Evolutionary conservation across 2,113 vertebrate genomes (phyloP).

Genomic region (Dromaius novaehollandiae): DNA sequence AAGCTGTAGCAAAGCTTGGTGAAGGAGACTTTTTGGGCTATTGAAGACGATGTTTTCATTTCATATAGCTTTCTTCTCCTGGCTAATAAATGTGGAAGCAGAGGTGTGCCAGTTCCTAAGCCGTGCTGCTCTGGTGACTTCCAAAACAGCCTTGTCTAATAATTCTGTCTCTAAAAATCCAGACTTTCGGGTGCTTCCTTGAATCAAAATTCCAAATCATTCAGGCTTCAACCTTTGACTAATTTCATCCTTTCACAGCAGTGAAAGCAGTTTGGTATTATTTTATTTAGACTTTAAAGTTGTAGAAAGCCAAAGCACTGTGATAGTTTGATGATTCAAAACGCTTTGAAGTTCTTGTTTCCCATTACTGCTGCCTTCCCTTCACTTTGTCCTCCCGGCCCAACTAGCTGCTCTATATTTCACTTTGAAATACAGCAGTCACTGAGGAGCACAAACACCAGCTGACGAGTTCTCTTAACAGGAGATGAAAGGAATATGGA

Average conservation of each 20-base stretch:
- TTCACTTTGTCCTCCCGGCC: neutral
- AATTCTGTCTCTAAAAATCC: neutral
- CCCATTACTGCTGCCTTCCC: neutral
- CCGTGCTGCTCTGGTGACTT: neutral
- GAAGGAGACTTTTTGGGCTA: neutral
- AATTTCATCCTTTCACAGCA: neutral
- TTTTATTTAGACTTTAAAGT: constrained; percentile 5
- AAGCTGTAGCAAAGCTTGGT: neutral
- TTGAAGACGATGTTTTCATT: neutral
- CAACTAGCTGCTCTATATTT: neutral
- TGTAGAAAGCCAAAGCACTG: neutral
- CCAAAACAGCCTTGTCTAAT: neutral
- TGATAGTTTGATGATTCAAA: neutral
- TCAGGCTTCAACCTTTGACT: neutral
- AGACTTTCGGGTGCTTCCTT: neutral
- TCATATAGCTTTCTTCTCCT: neutral
- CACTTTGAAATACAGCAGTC: neutral
- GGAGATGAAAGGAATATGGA: neutral
- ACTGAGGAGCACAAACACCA: neutral
- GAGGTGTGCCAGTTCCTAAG: neutral
- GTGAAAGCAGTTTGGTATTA: neutral
- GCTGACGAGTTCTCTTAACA: neutral
- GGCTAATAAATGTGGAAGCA: neutral
- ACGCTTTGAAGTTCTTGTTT: constrained; percentile 24
- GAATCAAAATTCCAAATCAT: neutral